Conservation (phyloP, 2,797 vertebrate species). For the Kryptolebias ocellatus region DNA sequence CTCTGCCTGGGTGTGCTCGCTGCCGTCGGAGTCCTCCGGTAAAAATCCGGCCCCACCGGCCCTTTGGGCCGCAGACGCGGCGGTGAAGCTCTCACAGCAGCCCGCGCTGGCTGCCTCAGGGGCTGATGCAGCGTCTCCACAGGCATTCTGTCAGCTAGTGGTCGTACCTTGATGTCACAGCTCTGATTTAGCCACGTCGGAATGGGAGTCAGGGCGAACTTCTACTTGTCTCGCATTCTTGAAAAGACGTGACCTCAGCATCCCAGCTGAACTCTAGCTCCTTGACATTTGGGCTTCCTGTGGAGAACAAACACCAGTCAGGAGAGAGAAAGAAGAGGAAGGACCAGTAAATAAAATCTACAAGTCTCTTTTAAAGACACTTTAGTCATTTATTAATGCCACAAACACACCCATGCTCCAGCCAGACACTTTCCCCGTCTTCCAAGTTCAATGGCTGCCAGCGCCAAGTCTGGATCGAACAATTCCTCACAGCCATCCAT, state of each 20-base stretch:
- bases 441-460: slow-evolving; percentile 47
- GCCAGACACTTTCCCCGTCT: slow-evolving; percentile 3
- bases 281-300: slow-evolving; percentile 46
- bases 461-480: slow-evolving; percentile 21
- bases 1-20: slow-evolving; percentile 81
- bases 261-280: slow-evolving; percentile 16
- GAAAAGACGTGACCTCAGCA: slow-evolving; percentile 2
- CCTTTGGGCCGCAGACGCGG: slow-evolving; percentile 87
- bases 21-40: slow-evolving; percentile 62
- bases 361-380: slow-evolving; percentile 12
- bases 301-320: slow-evolving; percentile 20
- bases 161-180: background rate
- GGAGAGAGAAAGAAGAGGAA: background rate
- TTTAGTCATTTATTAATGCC: slow-evolving; percentile 8
- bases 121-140: slow-evolving; percentile 66
- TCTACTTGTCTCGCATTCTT: background rate
- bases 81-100: slow-evolving; percentile 63
- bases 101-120: slow-evolving; percentile 47
- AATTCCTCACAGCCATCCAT: slow-evolving; percentile 55
- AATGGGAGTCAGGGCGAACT: background rate
- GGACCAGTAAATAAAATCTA: background rate
- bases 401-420: slow-evolving; percentile 18
- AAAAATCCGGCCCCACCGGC: slow-evolving; percentile 84
- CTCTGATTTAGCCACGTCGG: background rate
- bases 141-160: slow-evolving; percentile 65